phyloP scores from a whole-genome alignment of 92 coral and sea anemone genomes.

The Plumapathes pennacea region DNA sequence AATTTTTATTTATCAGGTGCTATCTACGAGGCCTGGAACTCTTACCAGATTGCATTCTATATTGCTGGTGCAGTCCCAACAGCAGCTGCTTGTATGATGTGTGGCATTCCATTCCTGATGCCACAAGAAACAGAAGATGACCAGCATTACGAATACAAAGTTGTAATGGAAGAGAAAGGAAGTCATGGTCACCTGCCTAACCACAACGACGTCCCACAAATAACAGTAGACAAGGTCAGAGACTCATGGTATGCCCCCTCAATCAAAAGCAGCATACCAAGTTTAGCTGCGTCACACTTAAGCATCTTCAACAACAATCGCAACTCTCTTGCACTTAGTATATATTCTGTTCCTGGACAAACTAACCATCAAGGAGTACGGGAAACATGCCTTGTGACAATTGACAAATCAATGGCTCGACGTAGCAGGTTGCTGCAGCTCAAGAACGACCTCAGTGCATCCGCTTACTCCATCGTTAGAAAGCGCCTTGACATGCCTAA shows the following conservation, averaged over 20 bases:
- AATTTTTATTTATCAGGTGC: slow-evolving; percentile 55
- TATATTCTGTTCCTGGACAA: slow-evolving; percentile 36
- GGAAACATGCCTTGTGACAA: slow-evolving; percentile 71
- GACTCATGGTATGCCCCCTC: slow-evolving; percentile 30
- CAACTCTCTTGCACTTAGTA: slow-evolving; percentile 56
- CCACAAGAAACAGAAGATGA: slow-evolving; percentile 69
- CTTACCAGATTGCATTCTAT: slow-evolving; percentile 96
- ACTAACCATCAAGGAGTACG: slow-evolving; percentile 39
- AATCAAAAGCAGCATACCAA: slow-evolving; percentile 21
- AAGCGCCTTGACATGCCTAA: slow-evolving; percentile 73
- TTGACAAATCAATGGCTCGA: slow-evolving; percentile 48
- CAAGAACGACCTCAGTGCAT: slow-evolving; percentile 66
- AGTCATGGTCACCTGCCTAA: background rate
- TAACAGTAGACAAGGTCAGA: slow-evolving; percentile 7
- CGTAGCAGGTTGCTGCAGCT: slow-evolving; percentile 64
- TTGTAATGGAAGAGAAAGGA: slow-evolving; percentile 22
- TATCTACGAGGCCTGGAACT: slow-evolving; percentile 78
- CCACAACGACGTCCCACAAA: slow-evolving; percentile 19
- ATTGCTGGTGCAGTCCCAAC: slow-evolving; percentile 99
- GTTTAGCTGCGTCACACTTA: slow-evolving; percentile 32
- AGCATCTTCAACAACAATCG: slow-evolving; percentile 50
- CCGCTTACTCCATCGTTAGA: slow-evolving; percentile 76
- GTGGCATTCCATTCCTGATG: slow-evolving; percentile 91
- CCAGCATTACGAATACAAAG: slow-evolving; percentile 30
- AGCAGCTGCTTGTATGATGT: slow-evolving; percentile 94